These are phyloP conservation scores for Hylia prasina DNA, from an alignment of 2,113 vertebrate genomes.

Conservation along the genomic window DNA sequence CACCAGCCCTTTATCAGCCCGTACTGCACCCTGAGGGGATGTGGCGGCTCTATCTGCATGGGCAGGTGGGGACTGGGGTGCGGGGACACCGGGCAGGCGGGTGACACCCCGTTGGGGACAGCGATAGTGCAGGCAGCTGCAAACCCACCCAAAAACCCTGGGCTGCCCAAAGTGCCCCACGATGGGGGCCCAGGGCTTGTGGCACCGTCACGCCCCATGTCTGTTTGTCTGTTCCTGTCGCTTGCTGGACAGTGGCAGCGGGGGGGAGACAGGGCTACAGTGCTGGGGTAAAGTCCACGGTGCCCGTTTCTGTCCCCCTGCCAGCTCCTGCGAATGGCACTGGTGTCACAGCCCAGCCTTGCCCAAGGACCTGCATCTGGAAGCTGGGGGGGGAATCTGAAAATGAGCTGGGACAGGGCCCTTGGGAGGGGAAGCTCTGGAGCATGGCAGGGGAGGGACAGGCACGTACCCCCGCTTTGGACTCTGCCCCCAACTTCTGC, in stretches of 20 bases:
- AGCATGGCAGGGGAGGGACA: not conserved
- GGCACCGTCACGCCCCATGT: rapidly evolving
- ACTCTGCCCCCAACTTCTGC: slow-evolving; percentile 39
- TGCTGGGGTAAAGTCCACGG: not conserved
- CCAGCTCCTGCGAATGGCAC: not conserved
- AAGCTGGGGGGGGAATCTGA: not conserved
- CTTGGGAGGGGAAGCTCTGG: not conserved
- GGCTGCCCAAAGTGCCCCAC: not conserved
- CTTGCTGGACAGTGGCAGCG: not conserved
- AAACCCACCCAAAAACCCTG: not conserved
- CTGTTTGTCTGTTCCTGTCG: not conserved
- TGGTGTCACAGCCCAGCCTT: not conserved
- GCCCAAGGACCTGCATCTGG: not conserved
- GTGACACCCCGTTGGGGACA: not conserved
- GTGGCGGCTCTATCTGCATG: not conserved
- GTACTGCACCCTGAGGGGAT: not conserved
- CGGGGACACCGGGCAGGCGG: not conserved
- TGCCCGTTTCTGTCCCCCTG: not conserved
- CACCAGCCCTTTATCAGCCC: not conserved
- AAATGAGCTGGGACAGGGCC: not conserved
- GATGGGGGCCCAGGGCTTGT: rapidly evolving
- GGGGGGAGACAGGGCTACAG: not conserved
- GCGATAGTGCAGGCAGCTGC: not conserved
- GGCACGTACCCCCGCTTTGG: not conserved
- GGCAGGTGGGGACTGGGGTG: rapidly evolving